These are phyloP conservation scores for Hemiscyllium ocellatum DNA, from an alignment of 2,113 vertebrate species.

Conservation along the genomic window DNA sequence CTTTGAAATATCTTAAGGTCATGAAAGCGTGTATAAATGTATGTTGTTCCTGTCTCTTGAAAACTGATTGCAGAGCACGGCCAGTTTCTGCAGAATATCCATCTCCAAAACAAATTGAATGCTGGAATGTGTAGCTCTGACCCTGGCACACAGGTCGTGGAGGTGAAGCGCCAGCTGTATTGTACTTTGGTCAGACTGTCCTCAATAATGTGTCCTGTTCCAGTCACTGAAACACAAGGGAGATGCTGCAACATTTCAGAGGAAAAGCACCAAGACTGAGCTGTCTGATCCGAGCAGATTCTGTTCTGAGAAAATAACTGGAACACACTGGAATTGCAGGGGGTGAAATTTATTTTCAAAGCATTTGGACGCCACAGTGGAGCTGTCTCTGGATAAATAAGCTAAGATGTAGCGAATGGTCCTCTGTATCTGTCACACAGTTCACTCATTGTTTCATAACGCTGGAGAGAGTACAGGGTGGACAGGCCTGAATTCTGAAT, in stretches of 20 bases:
- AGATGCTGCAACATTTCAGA: background rate
- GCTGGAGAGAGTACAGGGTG: background rate
- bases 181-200: background rate
- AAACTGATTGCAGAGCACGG: background rate
- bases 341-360: background rate
- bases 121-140: background rate
- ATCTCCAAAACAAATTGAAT: background rate
- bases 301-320: background rate
- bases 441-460: background rate
- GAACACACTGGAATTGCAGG: background rate
- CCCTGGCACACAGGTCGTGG: background rate
- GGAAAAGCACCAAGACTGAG: background rate
- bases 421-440: background rate
- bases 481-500: too few relatives aligned
- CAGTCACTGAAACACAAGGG: background rate
- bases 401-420: background rate
- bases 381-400: background rate
- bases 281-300: background rate
- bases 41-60: background rate
- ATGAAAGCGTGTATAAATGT: background rate
- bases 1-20: background rate
- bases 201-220: background rate
- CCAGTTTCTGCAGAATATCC: background rate
- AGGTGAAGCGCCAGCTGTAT: background rate
- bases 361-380: background rate